Evolutionary conservation across 2,797 vertebrate species (phyloP).

Genomic region (Rhinella marina): DNA sequence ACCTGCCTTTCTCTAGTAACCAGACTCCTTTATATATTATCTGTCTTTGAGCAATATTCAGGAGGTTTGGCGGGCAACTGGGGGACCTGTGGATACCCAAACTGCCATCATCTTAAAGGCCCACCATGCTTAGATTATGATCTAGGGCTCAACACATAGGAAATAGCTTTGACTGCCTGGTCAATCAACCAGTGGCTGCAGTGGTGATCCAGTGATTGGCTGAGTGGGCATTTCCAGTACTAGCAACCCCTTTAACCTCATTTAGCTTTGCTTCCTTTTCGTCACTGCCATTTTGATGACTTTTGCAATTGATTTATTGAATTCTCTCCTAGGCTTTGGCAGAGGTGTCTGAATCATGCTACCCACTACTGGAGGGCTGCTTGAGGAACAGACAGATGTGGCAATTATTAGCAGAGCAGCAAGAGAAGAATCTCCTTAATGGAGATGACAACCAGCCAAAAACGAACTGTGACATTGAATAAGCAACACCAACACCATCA

Average conservation of each 20-base stretch:
- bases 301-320: constrained; percentile 30
- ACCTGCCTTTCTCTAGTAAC: no score
- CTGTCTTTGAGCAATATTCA: no score
- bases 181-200: no score
- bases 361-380: constrained; percentile 93
- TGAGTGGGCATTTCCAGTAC: no score
- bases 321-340: constrained; percentile 81
- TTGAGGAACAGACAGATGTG: constrained; percentile 91
- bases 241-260: background rate
- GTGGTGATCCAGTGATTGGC: no score
- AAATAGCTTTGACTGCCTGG: no score
- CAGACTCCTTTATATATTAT: no score
- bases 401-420: constrained; percentile 89
- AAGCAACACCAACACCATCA: constrained; percentile 41
- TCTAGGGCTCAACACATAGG: no score
- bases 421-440: constrained; percentile 82
- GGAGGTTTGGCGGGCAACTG: no score
- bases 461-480: constrained; percentile 69
- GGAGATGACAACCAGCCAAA: constrained; percentile 76
- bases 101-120: no score
- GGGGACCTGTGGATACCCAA: no score
- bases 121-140: no score
- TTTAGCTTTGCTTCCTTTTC: background rate
- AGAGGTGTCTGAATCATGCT: constrained; percentile 85
- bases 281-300: background rate